A percentile compares a stretch with the other conserved stretches of the same genome.
Conservation (phyloP, 2,797 vertebrate genomes). For the Octomys mimax region DNA sequence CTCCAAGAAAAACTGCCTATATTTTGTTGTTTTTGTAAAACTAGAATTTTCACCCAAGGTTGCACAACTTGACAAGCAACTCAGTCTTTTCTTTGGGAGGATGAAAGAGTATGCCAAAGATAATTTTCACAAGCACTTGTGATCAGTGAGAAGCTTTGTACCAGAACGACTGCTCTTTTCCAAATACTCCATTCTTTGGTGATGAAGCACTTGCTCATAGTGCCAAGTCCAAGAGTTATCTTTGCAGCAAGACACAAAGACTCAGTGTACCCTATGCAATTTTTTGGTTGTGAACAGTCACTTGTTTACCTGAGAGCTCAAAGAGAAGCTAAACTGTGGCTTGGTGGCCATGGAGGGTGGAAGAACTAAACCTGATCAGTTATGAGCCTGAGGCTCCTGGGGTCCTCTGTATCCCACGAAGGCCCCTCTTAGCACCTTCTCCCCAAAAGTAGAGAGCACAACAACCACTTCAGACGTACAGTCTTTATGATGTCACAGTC, state of each 20-base stretch:
- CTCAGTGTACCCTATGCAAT: slow-evolving; percentile 9
- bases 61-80: slow-evolving; percentile 17
- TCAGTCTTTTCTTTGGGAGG: not conserved
- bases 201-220: not conserved
- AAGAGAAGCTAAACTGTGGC: slow-evolving; percentile 45
- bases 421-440: not conserved
- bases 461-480: not conserved
- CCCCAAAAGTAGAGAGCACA: not conserved
- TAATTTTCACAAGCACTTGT: not conserved
- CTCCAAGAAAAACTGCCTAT: not conserved
- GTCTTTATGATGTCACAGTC: not conserved
- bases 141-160: not conserved
- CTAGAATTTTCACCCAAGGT: slow-evolving; percentile 23
- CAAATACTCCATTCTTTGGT: not conserved
- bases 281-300: slow-evolving; percentile 35
- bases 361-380: not conserved
- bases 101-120: not conserved
- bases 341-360: not conserved
- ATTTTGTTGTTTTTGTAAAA: slow-evolving; percentile 24
- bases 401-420: not conserved
- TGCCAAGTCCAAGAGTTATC: not conserved
- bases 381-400: not conserved
- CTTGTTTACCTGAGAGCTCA: slow-evolving; percentile 58
- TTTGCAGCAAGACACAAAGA: slow-evolving; percentile 14
- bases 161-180: not conserved